A percentile compares a stretch with the other conserved stretches of the same genome.
phyloP scores from a whole-genome alignment of 2,888 invertebrate genomes.

The Pachycephus smyrnensis region DNA sequence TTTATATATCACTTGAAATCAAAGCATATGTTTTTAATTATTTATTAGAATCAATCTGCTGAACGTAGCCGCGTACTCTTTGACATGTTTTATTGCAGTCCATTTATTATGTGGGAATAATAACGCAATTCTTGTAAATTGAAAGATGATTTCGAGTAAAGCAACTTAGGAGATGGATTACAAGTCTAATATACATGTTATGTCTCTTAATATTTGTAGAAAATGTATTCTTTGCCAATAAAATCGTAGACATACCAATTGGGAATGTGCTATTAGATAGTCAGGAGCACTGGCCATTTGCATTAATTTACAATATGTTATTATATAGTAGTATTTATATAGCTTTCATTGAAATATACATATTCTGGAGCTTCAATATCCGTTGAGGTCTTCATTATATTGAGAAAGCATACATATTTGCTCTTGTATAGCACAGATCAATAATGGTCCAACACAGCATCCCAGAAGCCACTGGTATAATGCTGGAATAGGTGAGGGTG shows the following conservation, averaged over 20 bases:
- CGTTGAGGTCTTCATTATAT: background rate
- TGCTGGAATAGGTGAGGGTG: slow-evolving; percentile 27
- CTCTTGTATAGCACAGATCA: slow-evolving; percentile 39
- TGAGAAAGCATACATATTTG: background rate
- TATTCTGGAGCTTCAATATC: background rate
- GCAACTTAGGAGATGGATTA: background rate
- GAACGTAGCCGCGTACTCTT: background rate
- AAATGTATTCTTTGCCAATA: background rate
- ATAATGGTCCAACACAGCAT: slow-evolving; percentile 63
- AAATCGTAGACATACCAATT: background rate
- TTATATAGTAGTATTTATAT: background rate
- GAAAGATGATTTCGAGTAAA: background rate
- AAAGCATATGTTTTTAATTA: background rate
- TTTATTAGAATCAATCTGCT: background rate
- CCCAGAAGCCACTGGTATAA: slow-evolving; percentile 48
- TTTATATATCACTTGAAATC: background rate
- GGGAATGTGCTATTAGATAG: background rate
- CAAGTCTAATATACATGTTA: background rate
- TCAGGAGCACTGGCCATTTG: background rate
- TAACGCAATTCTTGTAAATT: background rate
- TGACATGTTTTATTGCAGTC: background rate
- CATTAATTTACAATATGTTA: background rate
- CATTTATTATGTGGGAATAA: background rate
- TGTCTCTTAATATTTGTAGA: background rate
- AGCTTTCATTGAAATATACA: background rate